Evolutionary conservation across 1,140 invertebrate species (phyloP).

Genomic region (Planococcus citri): DNA sequence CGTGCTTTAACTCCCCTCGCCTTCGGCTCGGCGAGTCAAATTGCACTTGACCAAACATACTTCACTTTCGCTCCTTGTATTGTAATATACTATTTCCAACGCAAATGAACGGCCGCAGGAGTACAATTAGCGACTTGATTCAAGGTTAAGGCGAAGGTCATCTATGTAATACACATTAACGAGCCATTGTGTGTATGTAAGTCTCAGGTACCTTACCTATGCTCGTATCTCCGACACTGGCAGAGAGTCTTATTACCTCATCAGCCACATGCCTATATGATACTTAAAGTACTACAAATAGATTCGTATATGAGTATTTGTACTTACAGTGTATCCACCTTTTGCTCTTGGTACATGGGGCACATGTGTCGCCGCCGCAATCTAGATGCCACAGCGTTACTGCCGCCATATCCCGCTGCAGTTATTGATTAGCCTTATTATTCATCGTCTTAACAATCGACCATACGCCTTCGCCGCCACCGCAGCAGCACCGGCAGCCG

Average conservation of each 20-base stretch:
- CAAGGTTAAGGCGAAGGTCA: slow-evolving; percentile 18
- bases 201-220: no score
- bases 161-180: slow-evolving; percentile 11
- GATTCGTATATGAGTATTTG: no score
- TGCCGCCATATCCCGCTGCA: slow-evolving; percentile 4
- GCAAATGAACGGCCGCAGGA: background rate
- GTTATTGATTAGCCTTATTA: slow-evolving; percentile 7
- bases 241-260: background rate
- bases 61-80: no score
- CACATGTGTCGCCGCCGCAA: background rate
- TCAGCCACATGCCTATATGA: slow-evolving; percentile 14
- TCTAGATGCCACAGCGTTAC: background rate
- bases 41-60: no score
- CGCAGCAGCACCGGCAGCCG: background rate
- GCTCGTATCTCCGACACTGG: background rate
- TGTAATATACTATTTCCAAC: no score
- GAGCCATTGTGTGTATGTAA: background rate
- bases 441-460: slow-evolving; percentile 5
- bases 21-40: no score
- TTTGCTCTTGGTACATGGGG: background rate
- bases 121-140: slow-evolving; percentile 13
- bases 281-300: no score
- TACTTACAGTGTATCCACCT: no score
- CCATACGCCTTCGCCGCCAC: background rate
- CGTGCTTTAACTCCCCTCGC: no score